Evolutionary conservation across 2,888 invertebrate genomes (phyloP).

Genomic region (Limulus polyphemus): DNA sequence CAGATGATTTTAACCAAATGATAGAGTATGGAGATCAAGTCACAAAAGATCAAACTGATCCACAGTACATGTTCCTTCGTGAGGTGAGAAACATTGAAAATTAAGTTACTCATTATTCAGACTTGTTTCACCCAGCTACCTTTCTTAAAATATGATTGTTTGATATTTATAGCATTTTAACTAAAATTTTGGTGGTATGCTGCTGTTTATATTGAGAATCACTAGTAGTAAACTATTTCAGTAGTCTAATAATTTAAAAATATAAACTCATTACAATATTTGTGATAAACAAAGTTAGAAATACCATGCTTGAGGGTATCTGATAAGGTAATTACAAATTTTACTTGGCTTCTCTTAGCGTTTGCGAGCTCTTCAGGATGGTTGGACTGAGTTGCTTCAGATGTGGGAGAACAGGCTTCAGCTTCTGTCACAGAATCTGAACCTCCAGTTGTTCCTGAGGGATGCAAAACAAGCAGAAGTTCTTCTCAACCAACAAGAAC

Average conservation of each 20-base stretch:
- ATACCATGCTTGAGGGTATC: too few relatives aligned
- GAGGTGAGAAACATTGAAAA: conserved; percentile 42
- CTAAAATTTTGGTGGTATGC: too few relatives aligned
- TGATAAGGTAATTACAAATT: too few relatives aligned
- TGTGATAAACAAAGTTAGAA: too few relatives aligned
- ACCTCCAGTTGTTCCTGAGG: conserved; percentile 85
- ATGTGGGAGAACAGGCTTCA: conserved; percentile 99
- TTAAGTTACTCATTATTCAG: too few relatives aligned
- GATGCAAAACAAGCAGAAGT: conserved; percentile 98
- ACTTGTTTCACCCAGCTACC: too few relatives aligned
- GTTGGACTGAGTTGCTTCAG: conserved; percentile 97
- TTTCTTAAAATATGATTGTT: too few relatives aligned
- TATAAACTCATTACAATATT: too few relatives aligned
- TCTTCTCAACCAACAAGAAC: conserved; percentile 93
- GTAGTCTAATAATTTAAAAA: too few relatives aligned
- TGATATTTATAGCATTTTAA: too few relatives aligned
- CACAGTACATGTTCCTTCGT: conserved; percentile 99
- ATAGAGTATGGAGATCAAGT: conserved; percentile 97
- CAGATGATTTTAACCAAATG: conserved; percentile 96
- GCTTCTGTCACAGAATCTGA: conserved; percentile 82
- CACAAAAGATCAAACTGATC: conserved; percentile 83
- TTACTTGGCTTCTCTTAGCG: conserved; percentile 41
- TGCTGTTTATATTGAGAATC: too few relatives aligned
- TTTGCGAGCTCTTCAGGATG: conserved; percentile 92
- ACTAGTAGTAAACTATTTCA: too few relatives aligned